Evolutionary conservation across 2,797 vertebrate genomes (phyloP).

Genomic region (Echeneis naucrates): DNA sequence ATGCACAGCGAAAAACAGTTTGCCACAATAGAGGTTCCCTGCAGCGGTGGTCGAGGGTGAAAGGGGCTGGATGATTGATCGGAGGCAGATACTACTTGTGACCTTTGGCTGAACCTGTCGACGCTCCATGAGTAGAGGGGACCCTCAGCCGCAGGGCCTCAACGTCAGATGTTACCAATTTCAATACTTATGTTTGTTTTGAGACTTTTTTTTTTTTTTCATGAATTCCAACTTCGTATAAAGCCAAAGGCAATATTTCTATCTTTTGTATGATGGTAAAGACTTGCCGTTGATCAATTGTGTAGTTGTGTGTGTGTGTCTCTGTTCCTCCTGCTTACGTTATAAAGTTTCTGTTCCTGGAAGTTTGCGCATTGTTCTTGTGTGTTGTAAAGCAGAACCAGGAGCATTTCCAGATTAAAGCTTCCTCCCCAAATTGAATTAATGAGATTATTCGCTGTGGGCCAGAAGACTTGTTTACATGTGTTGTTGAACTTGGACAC

Average conservation of each 20-base stretch:
- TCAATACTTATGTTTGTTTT: constrained; percentile 31
- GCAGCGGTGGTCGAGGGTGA: constrained; percentile 50
- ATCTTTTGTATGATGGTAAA: constrained; percentile 42
- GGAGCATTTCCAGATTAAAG: constrained; percentile 56
- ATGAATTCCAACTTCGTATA: constrained; percentile 18
- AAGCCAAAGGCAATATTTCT: constrained; percentile 29
- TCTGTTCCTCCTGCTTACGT: not conserved
- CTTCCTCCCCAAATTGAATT: constrained; percentile 57
- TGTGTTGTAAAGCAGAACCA: constrained; percentile 33
- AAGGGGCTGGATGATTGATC: constrained; percentile 65
- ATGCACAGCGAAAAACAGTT: constrained; percentile 31
- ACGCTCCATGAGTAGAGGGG: constrained; percentile 29
- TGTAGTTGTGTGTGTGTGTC: too few species aligned
- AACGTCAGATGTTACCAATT: constrained; percentile 41
- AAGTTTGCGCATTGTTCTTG: constrained; percentile 40
- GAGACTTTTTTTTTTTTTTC: not conserved
- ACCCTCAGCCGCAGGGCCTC: constrained; percentile 4
- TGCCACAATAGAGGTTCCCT: constrained; percentile 52
- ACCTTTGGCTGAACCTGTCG: constrained; percentile 73
- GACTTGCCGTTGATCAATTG: constrained; percentile 16
- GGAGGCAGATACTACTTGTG: constrained; percentile 45
- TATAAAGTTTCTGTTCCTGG: constrained; percentile 5
- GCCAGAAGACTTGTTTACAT: constrained; percentile 56
- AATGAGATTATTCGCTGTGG: constrained; percentile 58
- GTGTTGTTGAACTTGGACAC: constrained; percentile 45